phyloP scores from a whole-genome alignment of 2,888 invertebrate species.

The Athetis lepigone region DNA sequence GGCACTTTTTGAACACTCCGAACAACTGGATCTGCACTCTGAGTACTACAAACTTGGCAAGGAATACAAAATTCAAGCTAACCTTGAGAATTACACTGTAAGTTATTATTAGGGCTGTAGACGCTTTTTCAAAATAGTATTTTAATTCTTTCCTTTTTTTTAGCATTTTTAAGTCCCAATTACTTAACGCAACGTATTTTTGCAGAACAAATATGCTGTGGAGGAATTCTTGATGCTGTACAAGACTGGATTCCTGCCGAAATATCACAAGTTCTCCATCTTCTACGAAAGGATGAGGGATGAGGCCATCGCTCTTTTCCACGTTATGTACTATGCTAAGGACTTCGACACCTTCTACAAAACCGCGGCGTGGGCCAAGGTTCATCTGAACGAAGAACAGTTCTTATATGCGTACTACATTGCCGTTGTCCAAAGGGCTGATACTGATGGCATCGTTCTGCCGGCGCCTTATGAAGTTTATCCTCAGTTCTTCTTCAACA shows the following conservation, averaged over 20 bases:
- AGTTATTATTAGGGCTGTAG: slow-evolving; percentile 9
- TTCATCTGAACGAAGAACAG: slow-evolving; percentile 91
- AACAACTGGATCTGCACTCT: slow-evolving; percentile 71
- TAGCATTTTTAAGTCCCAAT: background rate
- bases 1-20: slow-evolving; percentile 83
- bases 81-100: slow-evolving; percentile 77
- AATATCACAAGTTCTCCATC: slow-evolving; percentile 87
- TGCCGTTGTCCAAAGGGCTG: slow-evolving; percentile 90
- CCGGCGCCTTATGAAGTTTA: slow-evolving; percentile 93
- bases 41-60: slow-evolving; percentile 79
- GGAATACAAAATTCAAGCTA: slow-evolving; percentile 78
- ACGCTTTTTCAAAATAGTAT: background rate
- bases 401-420: slow-evolving; percentile 92
- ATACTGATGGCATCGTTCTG: slow-evolving; percentile 89
- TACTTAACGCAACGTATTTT: slow-evolving; percentile 25
- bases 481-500: slow-evolving; percentile 92
- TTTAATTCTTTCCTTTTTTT: too few relatives aligned
- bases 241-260: slow-evolving; percentile 86
- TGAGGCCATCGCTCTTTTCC: slow-evolving; percentile 89
- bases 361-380: slow-evolving; percentile 90
- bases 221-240: slow-evolving; percentile 81
- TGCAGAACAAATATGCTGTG: slow-evolving; percentile 83
- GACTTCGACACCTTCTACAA: slow-evolving; percentile 91
- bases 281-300: slow-evolving; percentile 83
- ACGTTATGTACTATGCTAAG: slow-evolving; percentile 91